phyloP scores from a whole-genome alignment of 1,140 invertebrate species.

The Aphaenogaster rudis region DNA sequence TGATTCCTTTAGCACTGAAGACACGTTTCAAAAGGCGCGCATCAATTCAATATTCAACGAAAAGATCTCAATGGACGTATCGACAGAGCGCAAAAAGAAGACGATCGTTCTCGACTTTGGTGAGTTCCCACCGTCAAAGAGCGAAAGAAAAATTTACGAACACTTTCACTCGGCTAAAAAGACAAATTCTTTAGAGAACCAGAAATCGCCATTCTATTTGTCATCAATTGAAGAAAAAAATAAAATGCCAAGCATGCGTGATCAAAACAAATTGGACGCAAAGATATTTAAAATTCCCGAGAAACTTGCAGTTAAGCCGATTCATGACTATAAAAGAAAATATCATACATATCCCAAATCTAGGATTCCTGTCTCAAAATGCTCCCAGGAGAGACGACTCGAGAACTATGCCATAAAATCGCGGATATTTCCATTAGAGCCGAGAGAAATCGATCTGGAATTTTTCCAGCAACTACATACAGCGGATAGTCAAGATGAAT shows the following conservation, averaged over 20 bases:
- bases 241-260: constrained; percentile 86
- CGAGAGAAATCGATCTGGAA: constrained; percentile 88
- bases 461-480: constrained; percentile 88
- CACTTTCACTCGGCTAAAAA: constrained; percentile 24
- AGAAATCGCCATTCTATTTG: constrained; percentile 79
- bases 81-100: constrained; percentile 64
- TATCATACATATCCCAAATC: constrained; percentile 88
- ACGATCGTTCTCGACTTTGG: constrained; percentile 80
- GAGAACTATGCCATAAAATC: constrained; percentile 81
- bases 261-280: neutral
- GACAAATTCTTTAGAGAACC: constrained; percentile 24
- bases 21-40: neutral
- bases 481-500: constrained; percentile 89
- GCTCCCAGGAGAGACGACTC: constrained; percentile 75
- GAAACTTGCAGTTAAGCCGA: constrained; percentile 17
- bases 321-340: constrained; percentile 81
- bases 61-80: neutral
- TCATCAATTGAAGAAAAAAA: constrained; percentile 89
- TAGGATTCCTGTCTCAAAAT: constrained; percentile 82
- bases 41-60: neutral
- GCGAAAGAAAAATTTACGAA: constrained; percentile 51
- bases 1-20: neutral
- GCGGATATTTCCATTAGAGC: constrained; percentile 88
- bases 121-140: constrained; percentile 79
- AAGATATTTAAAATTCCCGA: neutral